A percentile compares a stretch with the other conserved stretches of the same genome.
Evolutionary conservation across 1,140 invertebrate genomes (phyloP).

Genomic region (Leptonema lineaticorne): DNA sequence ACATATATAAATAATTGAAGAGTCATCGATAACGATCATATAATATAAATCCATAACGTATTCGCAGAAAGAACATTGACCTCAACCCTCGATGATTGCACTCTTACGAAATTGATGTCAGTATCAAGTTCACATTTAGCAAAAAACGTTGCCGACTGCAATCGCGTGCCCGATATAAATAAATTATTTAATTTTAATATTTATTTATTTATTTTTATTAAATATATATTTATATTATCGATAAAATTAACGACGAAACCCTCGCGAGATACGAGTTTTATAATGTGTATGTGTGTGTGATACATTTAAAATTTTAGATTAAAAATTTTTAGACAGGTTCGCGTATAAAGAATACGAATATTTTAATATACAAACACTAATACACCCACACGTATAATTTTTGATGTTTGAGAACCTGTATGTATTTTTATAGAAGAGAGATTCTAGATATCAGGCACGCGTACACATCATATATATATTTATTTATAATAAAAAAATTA

Average conservation of each 20-base stretch:
- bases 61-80: background rate
- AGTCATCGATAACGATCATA: no score
- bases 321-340: constrained; percentile 36
- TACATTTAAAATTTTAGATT: constrained; percentile 41
- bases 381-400: background rate
- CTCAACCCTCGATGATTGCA: constrained; percentile 2
- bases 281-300: constrained; percentile 31
- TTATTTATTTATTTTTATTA: no score
- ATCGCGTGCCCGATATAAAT: background rate
- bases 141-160: background rate
- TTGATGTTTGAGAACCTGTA: background rate
- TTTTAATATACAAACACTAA: background rate
- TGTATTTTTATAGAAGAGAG: background rate
- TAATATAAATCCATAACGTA: constrained; percentile 1
- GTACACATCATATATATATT: no score
- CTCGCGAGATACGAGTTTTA: constrained; percentile 14
- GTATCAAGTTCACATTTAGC: constrained; percentile 5
- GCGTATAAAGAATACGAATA: constrained; percentile 1
- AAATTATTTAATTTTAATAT: no score
- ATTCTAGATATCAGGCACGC: background rate
- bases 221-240: background rate
- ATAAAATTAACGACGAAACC: background rate
- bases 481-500: no score
- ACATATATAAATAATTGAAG: no score
- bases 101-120: background rate